These are phyloP conservation scores for Trichoplax adhaerens DNA, from an alignment of 37 sponge, comb jelly and placozoan species.

Conservation along the genomic window DNA sequence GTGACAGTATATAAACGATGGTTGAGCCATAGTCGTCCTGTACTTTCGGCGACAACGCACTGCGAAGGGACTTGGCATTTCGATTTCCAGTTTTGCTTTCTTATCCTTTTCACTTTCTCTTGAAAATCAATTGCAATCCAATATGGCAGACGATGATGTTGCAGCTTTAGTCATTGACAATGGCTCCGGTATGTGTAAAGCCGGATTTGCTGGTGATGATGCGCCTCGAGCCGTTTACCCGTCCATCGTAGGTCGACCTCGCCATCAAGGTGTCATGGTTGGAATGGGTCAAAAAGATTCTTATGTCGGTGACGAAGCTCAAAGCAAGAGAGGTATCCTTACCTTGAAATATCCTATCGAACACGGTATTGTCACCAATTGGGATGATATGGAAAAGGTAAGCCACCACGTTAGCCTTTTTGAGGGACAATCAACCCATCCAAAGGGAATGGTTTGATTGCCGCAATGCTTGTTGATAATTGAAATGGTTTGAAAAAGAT, in stretches of 20 bases:
- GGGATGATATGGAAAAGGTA: conserved; percentile 99
- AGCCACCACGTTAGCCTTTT: background rate
- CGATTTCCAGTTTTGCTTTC: no score
- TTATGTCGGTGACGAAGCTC: conserved; percentile 99
- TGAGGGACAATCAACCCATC: no score
- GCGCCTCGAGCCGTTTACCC: conserved; percentile 99
- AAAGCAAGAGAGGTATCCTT: conserved; percentile 99
- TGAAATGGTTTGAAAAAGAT: background rate
- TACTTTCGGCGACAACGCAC: no score
- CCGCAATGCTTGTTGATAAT: background rate
- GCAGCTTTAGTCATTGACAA: conserved; percentile 99
- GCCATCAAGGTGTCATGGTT: conserved; percentile 99
- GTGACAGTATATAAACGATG: no score
- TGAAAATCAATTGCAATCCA: no score
- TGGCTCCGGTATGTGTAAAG: conserved; percentile 99
- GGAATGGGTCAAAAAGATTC: conserved; percentile 99
- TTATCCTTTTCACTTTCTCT: no score
- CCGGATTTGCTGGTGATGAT: conserved; percentile 96
- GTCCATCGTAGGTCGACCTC: conserved; percentile 96
- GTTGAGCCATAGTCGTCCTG: no score
- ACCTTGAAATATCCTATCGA: conserved; percentile 99
- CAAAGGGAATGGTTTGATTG: no score
- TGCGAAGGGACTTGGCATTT: no score
- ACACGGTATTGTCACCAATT: conserved; percentile 99
- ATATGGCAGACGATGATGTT: conserved; percentile 74